Evolutionary conservation across 2,113 vertebrate genomes (phyloP), one percentile per base, ranked within the genome.

Genomic region (Geococcyx californianus): DNA sequence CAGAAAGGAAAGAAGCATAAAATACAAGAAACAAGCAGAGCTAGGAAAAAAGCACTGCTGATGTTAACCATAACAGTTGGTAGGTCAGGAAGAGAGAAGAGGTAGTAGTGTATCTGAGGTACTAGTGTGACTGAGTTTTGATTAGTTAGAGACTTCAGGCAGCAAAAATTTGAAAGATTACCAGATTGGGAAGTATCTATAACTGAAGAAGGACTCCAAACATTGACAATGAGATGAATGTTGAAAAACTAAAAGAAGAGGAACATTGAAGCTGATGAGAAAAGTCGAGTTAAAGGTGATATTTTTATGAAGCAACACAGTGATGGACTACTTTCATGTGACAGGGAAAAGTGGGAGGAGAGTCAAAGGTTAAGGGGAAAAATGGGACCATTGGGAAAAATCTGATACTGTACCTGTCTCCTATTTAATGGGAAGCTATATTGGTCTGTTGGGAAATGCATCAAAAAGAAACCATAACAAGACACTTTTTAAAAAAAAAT

Each of bases 391-490:
- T 20, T 90, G 33, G 31, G 28, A 86, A 81, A 40, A 81, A 70
- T 45, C 18, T 89, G 18, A 36, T 84, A 24, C 13, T 82, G 13
- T 49, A 84, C 11, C 9, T 62, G 7, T 60, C 69, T 94, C 38
- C 38, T 44, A 17, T 91, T 97, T 96, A 95, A 96, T 68, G 67
- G 52, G 24, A 84, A 87, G 26, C 73, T 82, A 54, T 91, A 67
- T 26, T 72, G 38, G 60, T 92, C 55, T 74, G 11, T 84, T 92
- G 85, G 59, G 78, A 97, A 96, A 89, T 93, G 75, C 63, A 74
- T 28, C 28, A 86, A 1, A 18, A 95, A 85, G 55, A 94, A 92
- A 70, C 29, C 7, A 84, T 55, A 89, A 64, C 94, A 91, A 90
- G 29, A 11, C 4, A 29, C 15, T 52, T 54, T 54, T 13, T 16